phyloP scores from a whole-genome alignment of 2,797 vertebrate genomes.

The Netta rufina region DNA sequence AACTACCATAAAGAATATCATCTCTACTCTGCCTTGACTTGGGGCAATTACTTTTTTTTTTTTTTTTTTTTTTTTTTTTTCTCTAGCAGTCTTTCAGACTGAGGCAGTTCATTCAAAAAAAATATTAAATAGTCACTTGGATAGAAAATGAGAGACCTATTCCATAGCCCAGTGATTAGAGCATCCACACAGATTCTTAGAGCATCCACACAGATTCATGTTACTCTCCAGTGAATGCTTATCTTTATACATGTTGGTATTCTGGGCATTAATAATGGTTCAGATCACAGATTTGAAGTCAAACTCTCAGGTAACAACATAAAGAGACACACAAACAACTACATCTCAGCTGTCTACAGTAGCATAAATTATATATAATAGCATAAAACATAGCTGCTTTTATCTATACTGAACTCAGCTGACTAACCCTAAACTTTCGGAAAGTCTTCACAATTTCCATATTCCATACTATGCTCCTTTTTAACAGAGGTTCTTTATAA shows the following conservation, averaged over 20 bases:
- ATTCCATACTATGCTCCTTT: not conserved
- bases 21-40: not conserved
- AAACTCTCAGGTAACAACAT: not conserved
- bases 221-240: not conserved
- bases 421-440: not conserved
- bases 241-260: not conserved
- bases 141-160: fast-evolving
- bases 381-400: not conserved
- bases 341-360: not conserved
- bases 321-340: not conserved
- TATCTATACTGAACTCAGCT: not conserved
- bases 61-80: not conserved
- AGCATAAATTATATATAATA: not conserved
- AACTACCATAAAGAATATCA: not conserved
- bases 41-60: not conserved
- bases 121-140: not conserved
- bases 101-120: not conserved
- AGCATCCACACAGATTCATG: not conserved
- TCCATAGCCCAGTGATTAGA: not conserved
- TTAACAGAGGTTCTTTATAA: not conserved
- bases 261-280: not conserved
- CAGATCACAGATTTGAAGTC: not conserved
- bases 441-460: not conserved
- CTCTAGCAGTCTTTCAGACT: not conserved
- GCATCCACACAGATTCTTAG: not conserved